These are phyloP conservation scores for Empis stercorea DNA, from an alignment of 2,888 invertebrate genomes.

Conservation along the genomic window DNA sequence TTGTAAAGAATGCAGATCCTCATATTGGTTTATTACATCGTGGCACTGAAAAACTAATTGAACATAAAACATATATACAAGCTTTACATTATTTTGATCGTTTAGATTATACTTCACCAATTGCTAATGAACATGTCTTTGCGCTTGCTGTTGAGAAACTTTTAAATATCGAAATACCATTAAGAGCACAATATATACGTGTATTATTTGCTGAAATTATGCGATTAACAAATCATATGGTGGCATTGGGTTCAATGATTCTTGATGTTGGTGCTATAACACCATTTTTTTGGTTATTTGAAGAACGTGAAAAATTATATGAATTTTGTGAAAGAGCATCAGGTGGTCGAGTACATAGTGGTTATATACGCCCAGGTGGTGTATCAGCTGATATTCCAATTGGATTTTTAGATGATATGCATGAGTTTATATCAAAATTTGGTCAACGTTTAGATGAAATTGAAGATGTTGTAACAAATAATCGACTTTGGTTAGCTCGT, in stretches of 20 bases:
- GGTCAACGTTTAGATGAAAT: conserved; percentile 69
- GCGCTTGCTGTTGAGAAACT: conserved; percentile 72
- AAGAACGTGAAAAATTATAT: conserved; percentile 75
- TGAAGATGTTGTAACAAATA: conserved; percentile 64
- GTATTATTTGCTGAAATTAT: conserved; percentile 62
- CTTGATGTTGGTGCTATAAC: conserved; percentile 79
- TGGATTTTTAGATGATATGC: conserved; percentile 67
- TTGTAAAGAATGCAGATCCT: conserved; percentile 64
- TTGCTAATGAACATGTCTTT: conserved; percentile 69
- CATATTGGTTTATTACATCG: conserved; percentile 79
- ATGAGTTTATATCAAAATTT: conserved; percentile 53
- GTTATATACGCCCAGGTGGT: conserved; percentile 72
- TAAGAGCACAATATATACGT: conserved; percentile 68
- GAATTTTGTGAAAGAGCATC: conserved; percentile 74
- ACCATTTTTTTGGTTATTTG: conserved; percentile 84
- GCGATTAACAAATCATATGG: conserved; percentile 66
- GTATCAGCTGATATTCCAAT: conserved; percentile 59
- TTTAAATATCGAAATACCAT: conserved; percentile 61
- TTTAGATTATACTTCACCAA: conserved; percentile 73
- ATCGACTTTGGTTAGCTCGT: conserved; percentile 59
- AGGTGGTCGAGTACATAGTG: conserved; percentile 73
- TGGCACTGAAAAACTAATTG: conserved; percentile 82
- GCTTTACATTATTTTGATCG: conserved; percentile 78
- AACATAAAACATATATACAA: conserved; percentile 76
- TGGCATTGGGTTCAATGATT: conserved; percentile 59